These are phyloP conservation scores for Onthophagus sagittarius DNA, from an alignment of 2,888 invertebrate genomes.

Conservation along the genomic window DNA sequence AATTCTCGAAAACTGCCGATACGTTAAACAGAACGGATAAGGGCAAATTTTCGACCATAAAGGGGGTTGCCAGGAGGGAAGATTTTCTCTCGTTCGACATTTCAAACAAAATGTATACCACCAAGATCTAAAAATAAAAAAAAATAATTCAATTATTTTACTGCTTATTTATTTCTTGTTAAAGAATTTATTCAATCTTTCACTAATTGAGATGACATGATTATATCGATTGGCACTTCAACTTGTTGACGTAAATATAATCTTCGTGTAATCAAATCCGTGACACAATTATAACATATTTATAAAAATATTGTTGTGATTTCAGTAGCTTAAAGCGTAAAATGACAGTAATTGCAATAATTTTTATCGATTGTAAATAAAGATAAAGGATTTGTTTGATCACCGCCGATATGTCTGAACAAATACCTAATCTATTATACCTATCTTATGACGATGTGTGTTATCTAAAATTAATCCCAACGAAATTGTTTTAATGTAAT, in stretches of 20 bases:
- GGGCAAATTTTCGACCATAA: slow-evolving; percentile 79
- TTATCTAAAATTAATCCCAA: too few relatives aligned
- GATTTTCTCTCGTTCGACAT: slow-evolving; percentile 67
- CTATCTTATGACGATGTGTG: too few relatives aligned
- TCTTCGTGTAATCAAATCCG: background rate
- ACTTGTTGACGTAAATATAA: background rate
- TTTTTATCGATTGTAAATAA: too few relatives aligned
- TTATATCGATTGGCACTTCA: background rate
- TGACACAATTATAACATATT: background rate
- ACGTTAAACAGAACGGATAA: slow-evolving; percentile 80
- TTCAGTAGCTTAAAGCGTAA: background rate
- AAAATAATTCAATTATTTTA: background rate
- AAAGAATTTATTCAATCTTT: background rate
- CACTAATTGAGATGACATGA: background rate
- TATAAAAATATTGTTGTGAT: background rate
- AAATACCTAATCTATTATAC: too few relatives aligned
- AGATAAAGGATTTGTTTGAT: too few relatives aligned
- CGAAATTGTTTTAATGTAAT: too few relatives aligned
- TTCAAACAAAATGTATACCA: slow-evolving; percentile 77
- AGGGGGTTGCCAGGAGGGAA: slow-evolving; percentile 75
- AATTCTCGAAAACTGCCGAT: slow-evolving; percentile 76
- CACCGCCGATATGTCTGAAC: too few relatives aligned
- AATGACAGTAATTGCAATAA: background rate
- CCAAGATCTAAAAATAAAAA: slow-evolving; percentile 64
- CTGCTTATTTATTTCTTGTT: background rate